Percentiles rank a stretch among this genome's conserved stretches.
Conservation (phyloP, 2,888 invertebrate species). For the Pandemis corylana region DNA sequence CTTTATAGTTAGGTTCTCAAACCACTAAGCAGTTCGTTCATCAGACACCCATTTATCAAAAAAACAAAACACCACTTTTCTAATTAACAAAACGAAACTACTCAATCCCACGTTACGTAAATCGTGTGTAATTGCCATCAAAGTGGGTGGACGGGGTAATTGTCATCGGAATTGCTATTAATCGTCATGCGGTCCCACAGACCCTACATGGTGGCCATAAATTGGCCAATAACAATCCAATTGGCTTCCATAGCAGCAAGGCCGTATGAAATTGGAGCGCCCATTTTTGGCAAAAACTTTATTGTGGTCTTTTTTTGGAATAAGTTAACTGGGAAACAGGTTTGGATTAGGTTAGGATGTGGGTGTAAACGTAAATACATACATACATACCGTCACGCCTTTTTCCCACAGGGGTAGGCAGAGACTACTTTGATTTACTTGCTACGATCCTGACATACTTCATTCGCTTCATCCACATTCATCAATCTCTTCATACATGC, state of each 20-base stretch:
- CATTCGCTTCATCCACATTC: too few relatives aligned
- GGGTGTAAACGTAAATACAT: too few relatives aligned
- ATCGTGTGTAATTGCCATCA: conserved; percentile 22
- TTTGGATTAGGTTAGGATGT: neutral
- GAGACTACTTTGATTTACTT: too few relatives aligned
- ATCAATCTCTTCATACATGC: too few relatives aligned
- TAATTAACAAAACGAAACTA: conserved; percentile 22
- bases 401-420: too few relatives aligned
- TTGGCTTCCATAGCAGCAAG: conserved; percentile 46
- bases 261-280: conserved; percentile 48
- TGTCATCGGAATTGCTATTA: conserved; percentile 51
- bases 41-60: neutral
- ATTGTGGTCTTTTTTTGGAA: conserved; percentile 6
- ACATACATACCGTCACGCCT: too few relatives aligned
- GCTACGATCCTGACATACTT: too few relatives aligned
- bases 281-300: conserved; percentile 47
- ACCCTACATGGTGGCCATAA: conserved; percentile 56
- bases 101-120: conserved; percentile 19
- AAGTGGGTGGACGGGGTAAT: conserved; percentile 56
- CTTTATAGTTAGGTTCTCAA: too few relatives aligned
- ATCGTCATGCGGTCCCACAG: conserved; percentile 53
- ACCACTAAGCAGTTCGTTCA: too few relatives aligned
- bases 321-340: neutral
- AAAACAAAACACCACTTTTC: neutral
- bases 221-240: conserved; percentile 63